Evolutionary conservation across 2,888 invertebrate genomes (phyloP), one percentile per base, ranked within the genome.

Genomic region (Brenthis hecate): DNA sequence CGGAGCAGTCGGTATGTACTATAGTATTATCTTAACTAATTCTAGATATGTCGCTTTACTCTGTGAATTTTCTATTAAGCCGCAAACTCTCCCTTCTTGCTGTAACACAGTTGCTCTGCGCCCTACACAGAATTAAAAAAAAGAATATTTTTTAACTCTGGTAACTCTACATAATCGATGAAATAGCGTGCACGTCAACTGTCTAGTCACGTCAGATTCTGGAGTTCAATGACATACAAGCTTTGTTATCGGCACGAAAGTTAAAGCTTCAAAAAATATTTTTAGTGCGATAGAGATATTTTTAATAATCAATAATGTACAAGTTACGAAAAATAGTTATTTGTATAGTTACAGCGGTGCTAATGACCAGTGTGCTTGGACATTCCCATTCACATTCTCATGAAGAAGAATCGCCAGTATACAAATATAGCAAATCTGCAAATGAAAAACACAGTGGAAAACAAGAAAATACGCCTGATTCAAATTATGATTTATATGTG

Each of bases 381-480:
- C 92, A 93, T 74, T 81, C 85, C 51, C 91, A 91, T 76, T 93
- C 94, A n/a, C 93, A 94, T 82, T 87, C 90, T 28, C 88, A 93
- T 73, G 82, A 70, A 66, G 92, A 94, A 73, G 95, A 95, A 79
- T 88, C 94, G 63, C 95, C 98, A 23, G 94, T 96, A 65, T 98
- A 95, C 83, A 98, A 98, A 89, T 98, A 98, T 87, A 96, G 97
- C 0, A 93, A 94, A 85, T 93, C 94, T 84, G 98, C 89, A 58
- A 92, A 92, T 77, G 86, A 86, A 81, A 84, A 87, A 47, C 67
- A 75, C 57, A 93, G 93, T 81, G 91, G 94, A 81, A 97, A 85
- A 75, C 80, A 79, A 70, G 77, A 85, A n/a, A 66, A 62, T 11
- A 32, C 64, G 32, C 43, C 51, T 48, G 68, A 87, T 77, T 78